These are phyloP conservation scores for Mesoclemmys tuberculata DNA, from an alignment of 2,113 vertebrate species.

Conservation along the genomic window DNA sequence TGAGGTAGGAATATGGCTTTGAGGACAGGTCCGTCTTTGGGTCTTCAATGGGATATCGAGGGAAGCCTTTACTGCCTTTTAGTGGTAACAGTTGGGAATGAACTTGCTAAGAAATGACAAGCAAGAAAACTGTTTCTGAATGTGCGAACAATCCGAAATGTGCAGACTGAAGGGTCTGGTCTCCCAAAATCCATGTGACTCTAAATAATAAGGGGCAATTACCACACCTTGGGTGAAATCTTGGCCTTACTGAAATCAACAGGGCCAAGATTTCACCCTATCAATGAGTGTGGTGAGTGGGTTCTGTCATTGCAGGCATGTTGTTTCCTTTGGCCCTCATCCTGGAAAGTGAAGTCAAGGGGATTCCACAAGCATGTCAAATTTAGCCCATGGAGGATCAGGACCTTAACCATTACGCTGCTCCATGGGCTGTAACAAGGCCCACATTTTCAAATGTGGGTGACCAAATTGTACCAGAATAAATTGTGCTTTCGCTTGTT, in stretches of 20 bases:
- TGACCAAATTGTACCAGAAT: accelerated
- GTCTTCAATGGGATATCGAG: background rate
- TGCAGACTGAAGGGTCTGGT: background rate
- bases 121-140: accelerated
- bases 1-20: background rate
- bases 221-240: accelerated
- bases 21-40: background rate
- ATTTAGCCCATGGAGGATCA: background rate
- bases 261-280: background rate
- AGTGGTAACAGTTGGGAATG: too few relatives aligned
- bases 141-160: background rate
- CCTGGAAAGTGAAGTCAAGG: background rate
- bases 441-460: background rate
- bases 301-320: background rate
- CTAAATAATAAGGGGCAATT: background rate
- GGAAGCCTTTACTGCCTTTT: background rate
- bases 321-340: background rate
- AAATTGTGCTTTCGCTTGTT: background rate
- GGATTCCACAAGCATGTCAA: accelerated
- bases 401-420: background rate
- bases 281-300: accelerated
- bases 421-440: background rate
- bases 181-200: accelerated
- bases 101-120: background rate
- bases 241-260: background rate